phyloP scores from a whole-genome alignment of 2,797 vertebrate species.

The Hypotaenidia philippensis region DNA sequence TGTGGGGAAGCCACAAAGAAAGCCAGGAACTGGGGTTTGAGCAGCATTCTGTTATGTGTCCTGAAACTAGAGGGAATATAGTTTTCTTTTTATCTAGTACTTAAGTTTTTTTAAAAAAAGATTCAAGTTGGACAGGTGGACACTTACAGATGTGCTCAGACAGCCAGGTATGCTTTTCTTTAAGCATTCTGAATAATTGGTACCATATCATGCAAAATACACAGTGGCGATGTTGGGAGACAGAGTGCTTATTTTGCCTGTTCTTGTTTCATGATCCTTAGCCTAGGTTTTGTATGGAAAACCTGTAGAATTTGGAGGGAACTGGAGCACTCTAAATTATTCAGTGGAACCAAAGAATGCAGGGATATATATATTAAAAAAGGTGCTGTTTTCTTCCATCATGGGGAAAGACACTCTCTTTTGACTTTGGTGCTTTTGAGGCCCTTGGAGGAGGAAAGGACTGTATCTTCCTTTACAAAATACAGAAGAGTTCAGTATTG shows the following conservation, averaged over 20 bases:
- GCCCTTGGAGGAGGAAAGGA: background rate
- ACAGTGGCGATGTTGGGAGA: background rate
- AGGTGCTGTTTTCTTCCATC: background rate
- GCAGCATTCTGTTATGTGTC: rapidly evolving
- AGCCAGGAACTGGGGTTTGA: background rate
- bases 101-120: background rate
- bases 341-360: background rate
- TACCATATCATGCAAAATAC: background rate
- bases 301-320: background rate
- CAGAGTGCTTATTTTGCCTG: background rate
- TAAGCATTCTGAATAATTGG: background rate
- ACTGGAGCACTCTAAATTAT: background rate
- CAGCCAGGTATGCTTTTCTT: background rate
- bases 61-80: background rate
- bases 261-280: background rate
- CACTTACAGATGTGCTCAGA: background rate
- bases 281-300: background rate
- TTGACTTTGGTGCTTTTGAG: background rate
- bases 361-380: background rate
- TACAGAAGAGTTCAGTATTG: background rate
- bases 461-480: background rate
- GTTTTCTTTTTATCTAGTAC: background rate
- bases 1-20: background rate
- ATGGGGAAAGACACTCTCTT: background rate
- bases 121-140: background rate